These are phyloP conservation scores for Centropus bengalensis DNA, from an alignment of 2,113 vertebrate genomes.

Conservation along the genomic window DNA sequence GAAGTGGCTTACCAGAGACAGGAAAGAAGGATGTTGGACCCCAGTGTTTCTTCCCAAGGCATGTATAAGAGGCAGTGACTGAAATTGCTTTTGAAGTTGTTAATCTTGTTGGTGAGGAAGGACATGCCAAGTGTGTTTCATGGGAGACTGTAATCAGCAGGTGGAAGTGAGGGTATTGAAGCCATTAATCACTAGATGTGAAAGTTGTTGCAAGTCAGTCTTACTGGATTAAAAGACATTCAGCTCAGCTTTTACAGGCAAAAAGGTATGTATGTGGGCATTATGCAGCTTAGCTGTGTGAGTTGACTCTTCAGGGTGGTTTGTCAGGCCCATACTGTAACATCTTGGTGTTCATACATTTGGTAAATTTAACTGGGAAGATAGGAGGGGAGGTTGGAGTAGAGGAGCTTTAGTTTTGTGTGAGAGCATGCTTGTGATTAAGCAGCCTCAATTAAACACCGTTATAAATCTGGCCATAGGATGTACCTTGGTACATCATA, in stretches of 20 bases:
- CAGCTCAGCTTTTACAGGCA: neutral
- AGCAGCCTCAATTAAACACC: neutral
- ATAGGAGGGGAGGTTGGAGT: neutral
- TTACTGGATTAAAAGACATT: neutral
- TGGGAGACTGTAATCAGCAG: neutral
- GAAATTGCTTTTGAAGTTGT: neutral
- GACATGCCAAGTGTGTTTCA: neutral
- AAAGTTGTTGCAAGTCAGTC: neutral
- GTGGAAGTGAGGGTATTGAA: neutral
- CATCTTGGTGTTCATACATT: neutral
- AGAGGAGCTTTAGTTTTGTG: neutral
- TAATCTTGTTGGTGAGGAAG: neutral
- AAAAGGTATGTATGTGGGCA: neutral
- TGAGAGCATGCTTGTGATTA: neutral
- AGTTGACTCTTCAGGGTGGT: neutral
- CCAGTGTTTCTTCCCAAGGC: neutral
- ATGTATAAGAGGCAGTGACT: neutral
- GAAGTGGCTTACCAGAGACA: neutral
- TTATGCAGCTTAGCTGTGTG: neutral
- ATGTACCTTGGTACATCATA: neutral
- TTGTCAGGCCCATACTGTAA: neutral
- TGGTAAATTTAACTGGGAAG: neutral
- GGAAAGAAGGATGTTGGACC: fast-evolving
- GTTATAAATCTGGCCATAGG: neutral
- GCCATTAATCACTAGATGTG: neutral